A percentile compares a stretch with the other conserved stretches of the same genome.
These are phyloP conservation scores for Aleiodes testaceus DNA, from an alignment of 2,888 invertebrate species.

Conservation along the genomic window DNA sequence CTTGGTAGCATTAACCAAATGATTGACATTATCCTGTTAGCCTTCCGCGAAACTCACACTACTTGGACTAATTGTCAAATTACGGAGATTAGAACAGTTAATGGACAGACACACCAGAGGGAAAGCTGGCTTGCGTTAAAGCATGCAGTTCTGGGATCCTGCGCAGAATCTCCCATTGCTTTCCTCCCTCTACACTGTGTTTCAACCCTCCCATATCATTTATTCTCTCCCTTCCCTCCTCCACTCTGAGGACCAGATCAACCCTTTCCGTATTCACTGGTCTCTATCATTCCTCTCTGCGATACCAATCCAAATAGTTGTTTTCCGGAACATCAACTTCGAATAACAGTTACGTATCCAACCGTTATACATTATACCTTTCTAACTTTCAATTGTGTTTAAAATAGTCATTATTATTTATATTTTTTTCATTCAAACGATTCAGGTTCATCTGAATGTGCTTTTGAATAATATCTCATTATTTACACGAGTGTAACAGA, in stretches of 20 bases:
- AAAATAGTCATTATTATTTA: not conserved
- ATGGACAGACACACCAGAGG: conserved; percentile 56
- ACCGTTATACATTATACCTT: conserved; percentile 1
- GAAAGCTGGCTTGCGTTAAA: conserved; percentile 34
- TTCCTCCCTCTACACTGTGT: conserved; percentile 26
- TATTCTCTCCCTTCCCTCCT: conserved; percentile 26
- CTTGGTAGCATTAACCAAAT: conserved; percentile 46
- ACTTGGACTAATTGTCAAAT: conserved; percentile 63
- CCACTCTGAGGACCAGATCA: conserved; percentile 40
- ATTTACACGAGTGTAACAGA: conserved; percentile 3
- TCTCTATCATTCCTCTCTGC: conserved; percentile 61
- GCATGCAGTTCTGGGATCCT: conserved; percentile 30
- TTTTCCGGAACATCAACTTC: not conserved
- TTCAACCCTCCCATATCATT: conserved; percentile 10
- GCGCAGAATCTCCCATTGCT: conserved; percentile 41
- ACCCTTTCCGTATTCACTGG: conserved; percentile 46
- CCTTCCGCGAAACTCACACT: conserved; percentile 43
- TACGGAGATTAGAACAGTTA: conserved; percentile 64
- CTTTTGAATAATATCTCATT: not conserved
- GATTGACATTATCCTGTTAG: conserved; percentile 54
- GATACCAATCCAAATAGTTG: conserved; percentile 52
- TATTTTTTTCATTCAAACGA: not conserved
- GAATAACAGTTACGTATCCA: conserved; percentile 47
- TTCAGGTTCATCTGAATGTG: not conserved
- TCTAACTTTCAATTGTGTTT: not conserved